Evolutionary conservation across 1,140 invertebrate species (phyloP).

Genomic region (Anthonomus grandis): DNA sequence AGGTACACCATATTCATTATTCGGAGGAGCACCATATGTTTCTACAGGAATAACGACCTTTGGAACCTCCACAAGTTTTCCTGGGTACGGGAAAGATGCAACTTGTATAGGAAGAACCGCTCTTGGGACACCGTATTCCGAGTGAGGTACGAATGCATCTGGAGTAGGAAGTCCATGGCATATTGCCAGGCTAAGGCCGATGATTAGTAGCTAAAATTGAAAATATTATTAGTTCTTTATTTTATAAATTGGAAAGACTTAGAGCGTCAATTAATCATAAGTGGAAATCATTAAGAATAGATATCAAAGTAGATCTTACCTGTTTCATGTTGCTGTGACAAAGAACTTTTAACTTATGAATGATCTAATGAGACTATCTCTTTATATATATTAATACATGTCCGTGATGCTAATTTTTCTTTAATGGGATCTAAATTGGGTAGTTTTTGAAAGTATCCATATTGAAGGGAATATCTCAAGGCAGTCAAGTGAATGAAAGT

Average conservation of each 20-base stretch:
- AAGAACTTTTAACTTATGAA: neutral
- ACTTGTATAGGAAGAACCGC: neutral
- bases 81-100: neutral
- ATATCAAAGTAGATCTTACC: neutral
- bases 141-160: neutral
- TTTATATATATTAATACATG: neutral
- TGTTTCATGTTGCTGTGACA: neutral
- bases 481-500: too few relatives aligned
- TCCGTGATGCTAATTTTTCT: neutral
- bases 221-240: neutral
- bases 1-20: too few relatives aligned
- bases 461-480: too few relatives aligned
- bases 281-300: neutral
- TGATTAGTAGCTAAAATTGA: neutral
- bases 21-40: neutral
- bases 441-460: neutral
- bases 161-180: constrained; percentile 1
- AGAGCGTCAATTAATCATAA: neutral
- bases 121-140: constrained; percentile 16
- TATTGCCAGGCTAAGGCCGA: neutral
- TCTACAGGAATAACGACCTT: neutral
- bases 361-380: too few relatives aligned
- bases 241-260: neutral
- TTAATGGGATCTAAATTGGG: neutral
- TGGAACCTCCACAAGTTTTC: constrained; percentile 2